Conservation (phyloP, 2,888 invertebrate genomes). For the Reticulitermes lucifugus region DNA sequence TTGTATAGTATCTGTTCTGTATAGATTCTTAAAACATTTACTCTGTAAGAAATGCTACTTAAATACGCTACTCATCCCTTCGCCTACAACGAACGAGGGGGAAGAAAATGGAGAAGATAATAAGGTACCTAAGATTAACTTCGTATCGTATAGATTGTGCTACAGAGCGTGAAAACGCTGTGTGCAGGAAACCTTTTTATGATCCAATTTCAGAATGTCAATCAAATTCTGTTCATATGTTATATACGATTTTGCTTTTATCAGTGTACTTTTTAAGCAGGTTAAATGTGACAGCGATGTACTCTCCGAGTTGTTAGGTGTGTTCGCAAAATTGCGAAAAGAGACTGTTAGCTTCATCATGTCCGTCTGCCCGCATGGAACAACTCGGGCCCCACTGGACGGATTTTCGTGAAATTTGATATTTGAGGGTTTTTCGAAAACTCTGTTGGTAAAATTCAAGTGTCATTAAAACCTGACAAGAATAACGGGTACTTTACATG, state of each 20-base stretch:
- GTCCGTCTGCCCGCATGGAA: too few species aligned
- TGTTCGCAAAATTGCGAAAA: too few species aligned
- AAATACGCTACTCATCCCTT: background rate
- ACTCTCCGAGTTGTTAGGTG: too few species aligned
- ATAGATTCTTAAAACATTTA: background rate
- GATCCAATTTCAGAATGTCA: constrained; percentile 6
- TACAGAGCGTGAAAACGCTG: background rate
- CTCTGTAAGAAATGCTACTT: background rate
- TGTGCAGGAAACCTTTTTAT: background rate
- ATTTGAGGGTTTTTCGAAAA: too few species aligned
- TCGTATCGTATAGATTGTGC: background rate
- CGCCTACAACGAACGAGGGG: background rate
- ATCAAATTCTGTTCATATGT: background rate
- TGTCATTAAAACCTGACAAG: too few species aligned
- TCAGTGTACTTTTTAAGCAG: background rate
- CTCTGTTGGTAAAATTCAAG: too few species aligned
- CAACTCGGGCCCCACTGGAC: too few species aligned
- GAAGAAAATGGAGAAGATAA: background rate
- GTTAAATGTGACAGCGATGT: background rate
- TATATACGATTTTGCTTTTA: background rate
- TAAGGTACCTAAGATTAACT: background rate
- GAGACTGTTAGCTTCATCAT: too few species aligned
- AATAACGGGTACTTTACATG: too few species aligned
- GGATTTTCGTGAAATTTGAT: too few species aligned
- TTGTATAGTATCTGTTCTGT: background rate